Conservation (phyloP, 2,797 vertebrate species). For the Linurgus olivaceus region DNA sequence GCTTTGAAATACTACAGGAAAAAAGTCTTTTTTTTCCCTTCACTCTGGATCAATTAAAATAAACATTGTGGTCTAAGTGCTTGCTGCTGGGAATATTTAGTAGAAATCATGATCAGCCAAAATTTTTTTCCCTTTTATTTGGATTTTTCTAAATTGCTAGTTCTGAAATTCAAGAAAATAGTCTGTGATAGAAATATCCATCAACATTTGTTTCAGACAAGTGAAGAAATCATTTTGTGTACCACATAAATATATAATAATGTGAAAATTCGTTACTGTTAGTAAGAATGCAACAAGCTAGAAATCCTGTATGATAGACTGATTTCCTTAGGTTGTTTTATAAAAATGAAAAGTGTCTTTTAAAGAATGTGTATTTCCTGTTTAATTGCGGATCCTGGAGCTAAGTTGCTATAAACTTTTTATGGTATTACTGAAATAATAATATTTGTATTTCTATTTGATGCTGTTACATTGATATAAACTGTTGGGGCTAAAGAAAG, state of each 20-base stretch:
- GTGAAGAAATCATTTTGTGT: background rate
- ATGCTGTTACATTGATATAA: background rate
- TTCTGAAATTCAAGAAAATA: conserved; percentile 54
- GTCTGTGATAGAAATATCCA: conserved; percentile 12
- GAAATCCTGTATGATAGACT: background rate
- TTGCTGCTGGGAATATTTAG: conserved; percentile 28
- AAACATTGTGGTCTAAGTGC: conserved; percentile 58
- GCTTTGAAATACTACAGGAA: conserved; percentile 50
- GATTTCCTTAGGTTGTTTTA: background rate
- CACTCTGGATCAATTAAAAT: conserved; percentile 59
- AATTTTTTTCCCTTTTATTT: conserved; percentile 29
- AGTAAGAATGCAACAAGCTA: background rate
- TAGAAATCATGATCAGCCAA: conserved; percentile 28
- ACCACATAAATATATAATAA: background rate
- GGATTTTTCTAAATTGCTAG: conserved; percentile 34
- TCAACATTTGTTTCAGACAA: background rate
- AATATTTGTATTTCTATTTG: background rate
- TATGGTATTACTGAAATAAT: background rate
- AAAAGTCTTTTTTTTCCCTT: background rate
- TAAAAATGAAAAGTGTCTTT: background rate
- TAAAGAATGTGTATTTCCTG: background rate
- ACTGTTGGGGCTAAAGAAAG: background rate
- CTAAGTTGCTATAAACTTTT: background rate
- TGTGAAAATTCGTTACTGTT: background rate
- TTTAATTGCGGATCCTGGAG: background rate